These are phyloP conservation scores for Ochropacha duplaris DNA, from an alignment of 2,888 invertebrate species.

Conservation along the genomic window DNA sequence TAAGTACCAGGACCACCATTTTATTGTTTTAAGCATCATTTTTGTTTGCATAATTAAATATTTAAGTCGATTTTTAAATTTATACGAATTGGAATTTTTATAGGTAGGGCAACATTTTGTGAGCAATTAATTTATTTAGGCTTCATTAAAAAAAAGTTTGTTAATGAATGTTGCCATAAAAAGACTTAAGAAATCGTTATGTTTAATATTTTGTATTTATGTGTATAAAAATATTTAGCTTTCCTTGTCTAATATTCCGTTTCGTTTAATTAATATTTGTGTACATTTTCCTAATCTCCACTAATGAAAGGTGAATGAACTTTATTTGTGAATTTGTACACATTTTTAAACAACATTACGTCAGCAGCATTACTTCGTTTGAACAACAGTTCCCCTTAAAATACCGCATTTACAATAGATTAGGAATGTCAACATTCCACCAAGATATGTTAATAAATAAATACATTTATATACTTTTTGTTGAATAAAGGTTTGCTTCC, in stretches of 20 bases:
- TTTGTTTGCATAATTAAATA: background rate
- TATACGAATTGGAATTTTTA: conserved; percentile 8
- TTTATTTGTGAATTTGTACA: too few relatives aligned
- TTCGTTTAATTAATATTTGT: background rate
- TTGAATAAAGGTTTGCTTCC: background rate
- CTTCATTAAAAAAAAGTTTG: conserved; percentile 10
- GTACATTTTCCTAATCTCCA: too few relatives aligned
- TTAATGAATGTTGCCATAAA: background rate
- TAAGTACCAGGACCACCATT: conserved; percentile 57
- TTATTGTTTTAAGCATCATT: background rate
- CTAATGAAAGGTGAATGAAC: too few relatives aligned
- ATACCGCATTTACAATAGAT: background rate
- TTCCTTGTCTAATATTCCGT: too few relatives aligned
- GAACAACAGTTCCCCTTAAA: background rate
- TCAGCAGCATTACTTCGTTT: background rate
- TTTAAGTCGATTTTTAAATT: conserved; percentile 14
- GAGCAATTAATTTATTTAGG: background rate
- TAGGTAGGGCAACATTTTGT: conserved; percentile 6
- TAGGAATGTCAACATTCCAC: background rate
- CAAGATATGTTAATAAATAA: background rate
- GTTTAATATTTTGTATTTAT: too few relatives aligned
- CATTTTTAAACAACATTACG: too few relatives aligned
- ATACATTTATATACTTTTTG: background rate
- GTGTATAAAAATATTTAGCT: too few relatives aligned
- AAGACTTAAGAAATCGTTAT: background rate